phyloP scores from a whole-genome alignment of 2,797 vertebrate species.

The Squalus acanthias region DNA sequence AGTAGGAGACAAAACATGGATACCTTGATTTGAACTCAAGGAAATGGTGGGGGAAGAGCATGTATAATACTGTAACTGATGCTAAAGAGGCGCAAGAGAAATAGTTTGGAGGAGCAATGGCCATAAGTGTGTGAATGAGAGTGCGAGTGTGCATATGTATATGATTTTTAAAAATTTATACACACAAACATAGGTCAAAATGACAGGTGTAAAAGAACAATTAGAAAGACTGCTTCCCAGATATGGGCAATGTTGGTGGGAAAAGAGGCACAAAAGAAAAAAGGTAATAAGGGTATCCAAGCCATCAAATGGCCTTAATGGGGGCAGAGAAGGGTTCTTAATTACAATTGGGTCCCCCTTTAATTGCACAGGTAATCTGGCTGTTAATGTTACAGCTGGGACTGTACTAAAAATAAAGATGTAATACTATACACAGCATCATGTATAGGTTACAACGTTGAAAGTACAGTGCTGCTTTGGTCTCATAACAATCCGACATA shows the following conservation, averaged over 20 bases:
- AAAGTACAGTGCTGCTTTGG: not conserved
- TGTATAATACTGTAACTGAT: not conserved
- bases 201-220: not conserved
- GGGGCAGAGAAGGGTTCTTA: not conserved
- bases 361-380: not conserved
- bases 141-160: too few species aligned
- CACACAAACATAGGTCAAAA: not conserved
- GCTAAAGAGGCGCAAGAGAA: not conserved
- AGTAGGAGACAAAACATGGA: not conserved
- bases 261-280: not conserved
- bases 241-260: not conserved
- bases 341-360: not conserved
- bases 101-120: not conserved
- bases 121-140: too few species aligned
- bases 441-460: not conserved
- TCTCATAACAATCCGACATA: not conserved
- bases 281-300: not conserved
- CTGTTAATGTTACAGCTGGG: not conserved
- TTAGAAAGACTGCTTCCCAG: not conserved
- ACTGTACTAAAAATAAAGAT: not conserved
- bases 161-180: not conserved
- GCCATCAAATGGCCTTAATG: not conserved
- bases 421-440: not conserved
- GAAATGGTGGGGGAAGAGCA: not conserved
- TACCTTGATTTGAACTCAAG: not conserved